Base-by-base conservation (phyloP, 2,797 vertebrate species). In the Cynopterus sphinx region DNA sequence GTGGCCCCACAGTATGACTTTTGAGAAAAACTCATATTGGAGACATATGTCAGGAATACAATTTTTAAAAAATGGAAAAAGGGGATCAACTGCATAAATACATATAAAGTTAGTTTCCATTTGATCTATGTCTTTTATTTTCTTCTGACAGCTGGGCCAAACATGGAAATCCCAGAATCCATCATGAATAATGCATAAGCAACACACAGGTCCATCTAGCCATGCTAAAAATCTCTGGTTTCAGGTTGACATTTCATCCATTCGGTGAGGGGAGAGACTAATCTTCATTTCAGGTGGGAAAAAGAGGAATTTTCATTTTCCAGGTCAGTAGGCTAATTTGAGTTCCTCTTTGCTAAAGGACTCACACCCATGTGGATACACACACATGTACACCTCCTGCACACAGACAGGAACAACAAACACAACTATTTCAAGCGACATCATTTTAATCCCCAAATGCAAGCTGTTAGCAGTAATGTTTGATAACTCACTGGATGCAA, bases 51-150 rank as follows among this genome's bases (percentile, higher is more conserved):
- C 49, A 92, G 36, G 75, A 93, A 93, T 15, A 79, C 46, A 33
- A 57, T 79, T 90, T 87, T 84, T 9, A 8, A 39, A 81, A 95
- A 96, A 53, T 24, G 74, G 61, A 75, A 68, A 93, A 68, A 33
- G 33, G 59, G 43, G 49, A 96, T 87, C 36, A 71, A 91, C 74
- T 92, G 41, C 61, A 74, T 51, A 92, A 84, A 87, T 51, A 75
- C 21, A 79, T 70, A 57, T 17, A 53, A 77, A 31, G 59, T 87
- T 84, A 90, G 57, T 82, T 61, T 9, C 49, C 55, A 36, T 63
- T 87, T 97, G 89, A 97, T 97, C 57, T 65, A 96, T 83, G 78
- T 15, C 51, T 97, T 97, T 97, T 89, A 88, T 96, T 97, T 97
- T 86, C 95, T 96, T 95, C 90, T 82, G 77, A 92, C 49, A 88